Percentiles rank a stretch among this genome's conserved stretches.
phyloP scores from a whole-genome alignment of 2,888 invertebrate genomes.

The Platynereis dumerilii region DNA sequence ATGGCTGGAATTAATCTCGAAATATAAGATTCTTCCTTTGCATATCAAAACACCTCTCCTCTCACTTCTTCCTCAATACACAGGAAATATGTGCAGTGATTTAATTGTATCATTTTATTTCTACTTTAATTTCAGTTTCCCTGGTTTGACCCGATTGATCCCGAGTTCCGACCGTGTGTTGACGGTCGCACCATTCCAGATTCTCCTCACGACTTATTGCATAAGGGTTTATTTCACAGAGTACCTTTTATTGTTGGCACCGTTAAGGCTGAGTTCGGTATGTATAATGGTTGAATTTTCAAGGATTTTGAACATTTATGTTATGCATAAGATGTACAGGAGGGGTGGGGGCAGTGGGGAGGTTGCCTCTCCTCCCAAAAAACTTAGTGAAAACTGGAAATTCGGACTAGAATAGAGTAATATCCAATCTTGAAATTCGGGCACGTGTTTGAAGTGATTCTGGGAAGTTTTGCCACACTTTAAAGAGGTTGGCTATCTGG shows the following conservation, averaged over 20 bases:
- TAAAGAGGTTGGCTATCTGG: no score
- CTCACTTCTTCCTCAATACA: no score
- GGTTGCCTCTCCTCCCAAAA: neutral
- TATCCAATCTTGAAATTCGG: no score
- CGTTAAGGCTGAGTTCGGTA: slow-evolving; percentile 39
- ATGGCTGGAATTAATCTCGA: no score
- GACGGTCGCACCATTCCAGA: slow-evolving; percentile 30
- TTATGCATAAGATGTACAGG: neutral
- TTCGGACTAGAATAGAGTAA: no score
- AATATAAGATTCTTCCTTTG: no score
- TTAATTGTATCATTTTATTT: no score
- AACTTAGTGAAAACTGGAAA: no score
- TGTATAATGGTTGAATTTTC: slow-evolving; percentile 11
- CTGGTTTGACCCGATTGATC: slow-evolving; percentile 37
- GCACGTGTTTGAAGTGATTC: no score
- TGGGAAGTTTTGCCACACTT: no score
- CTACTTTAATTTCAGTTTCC: slow-evolving; percentile 32
- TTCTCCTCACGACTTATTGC: slow-evolving; percentile 29
- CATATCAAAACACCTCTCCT: no score
- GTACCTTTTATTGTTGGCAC: slow-evolving; percentile 38
- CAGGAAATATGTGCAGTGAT: no score
- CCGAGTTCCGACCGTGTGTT: slow-evolving; percentile 38
- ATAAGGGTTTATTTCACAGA: slow-evolving; percentile 26
- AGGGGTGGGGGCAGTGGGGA: neutral
- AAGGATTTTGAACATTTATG: neutral